Conservation (phyloP, 2,888 invertebrate genomes). For the Teinopalpus imperialis region DNA sequence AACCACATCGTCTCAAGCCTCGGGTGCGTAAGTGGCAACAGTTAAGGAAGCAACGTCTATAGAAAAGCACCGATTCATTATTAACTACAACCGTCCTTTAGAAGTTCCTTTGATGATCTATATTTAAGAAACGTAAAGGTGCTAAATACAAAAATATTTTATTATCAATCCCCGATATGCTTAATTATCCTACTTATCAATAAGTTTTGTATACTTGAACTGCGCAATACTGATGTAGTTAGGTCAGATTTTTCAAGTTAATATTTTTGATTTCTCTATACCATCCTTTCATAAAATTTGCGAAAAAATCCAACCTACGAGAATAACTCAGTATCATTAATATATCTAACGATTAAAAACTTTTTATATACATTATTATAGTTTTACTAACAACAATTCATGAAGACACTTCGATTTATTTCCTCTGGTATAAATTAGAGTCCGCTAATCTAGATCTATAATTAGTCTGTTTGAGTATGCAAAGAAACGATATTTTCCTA, state of each 20-base stretch:
- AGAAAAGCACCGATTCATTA: constrained; percentile 15
- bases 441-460: no score
- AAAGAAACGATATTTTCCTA: constrained; percentile 2
- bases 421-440: no score
- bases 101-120: neutral
- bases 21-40: constrained; percentile 9
- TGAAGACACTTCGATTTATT: neutral
- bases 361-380: constrained; percentile 20
- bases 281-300: neutral
- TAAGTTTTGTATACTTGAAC: constrained; percentile 1
- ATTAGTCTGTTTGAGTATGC: no score
- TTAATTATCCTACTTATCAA: constrained; percentile 16
- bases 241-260: neutral
- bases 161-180: constrained; percentile 21
- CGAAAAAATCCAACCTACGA: neutral
- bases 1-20: constrained; percentile 1
- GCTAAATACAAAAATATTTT: constrained; percentile 22
- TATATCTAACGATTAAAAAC: neutral
- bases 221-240: neutral
- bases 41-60: constrained; percentile 11
- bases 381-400: constrained; percentile 13
- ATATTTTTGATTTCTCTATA: no score
- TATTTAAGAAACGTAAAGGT: constrained; percentile 7
- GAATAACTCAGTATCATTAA: no score
- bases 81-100: neutral